Evolutionary conservation across 2,888 invertebrate genomes (phyloP), one percentile per base, ranked within the genome.

Genomic region (Amiota mariae): DNA sequence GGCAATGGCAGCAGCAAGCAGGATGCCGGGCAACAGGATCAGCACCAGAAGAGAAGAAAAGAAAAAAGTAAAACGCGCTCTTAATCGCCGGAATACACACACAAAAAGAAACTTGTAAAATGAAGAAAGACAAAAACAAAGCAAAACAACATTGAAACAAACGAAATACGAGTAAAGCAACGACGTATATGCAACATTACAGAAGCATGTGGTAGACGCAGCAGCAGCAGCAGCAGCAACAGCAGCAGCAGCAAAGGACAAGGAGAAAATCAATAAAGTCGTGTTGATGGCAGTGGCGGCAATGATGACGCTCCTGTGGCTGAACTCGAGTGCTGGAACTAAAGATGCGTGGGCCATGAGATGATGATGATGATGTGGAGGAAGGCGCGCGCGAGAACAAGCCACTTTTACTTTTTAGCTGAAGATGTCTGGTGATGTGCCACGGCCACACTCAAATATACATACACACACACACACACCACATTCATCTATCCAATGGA

Each of bases 381-480:
- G 36, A 36, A 36, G 36, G 36, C 8, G 56, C 15, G 47, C 20
- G 49, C 66, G 49, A 72, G 47, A 57, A 47, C 68, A 68, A 72
- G 84, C 71, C 84, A 84, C 84, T 84, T 84, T 84, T 84, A 84
- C 84, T 84, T 84, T 79, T 85, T 79, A 82, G 81, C 77, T 83
- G 81, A 82, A 85, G 83, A 75, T 79, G 79, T 67, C 72, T 72
- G 59, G 61, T 61, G 20, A 48, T 68, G 71, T 72, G 73, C 18
- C 72, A 46, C 47, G 48, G 72, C n/a, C 68, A 11, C 54, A n/a
- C n/a, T n/a, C n/a, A n/a, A n/a, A n/a, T n/a, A n/a, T n/a, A n/a
- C n/a, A n/a, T n/a, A 13, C 36, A 6, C 36, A 36, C 6, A 6
- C 8, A 36, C 36, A 36, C 6, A 36, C 36, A 36, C 36, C 13